A percentile compares a stretch with the other conserved stretches of the same genome.
phyloP scores from a whole-genome alignment of 2,797 vertebrate genomes.

The Coendou prehensilis region DNA sequence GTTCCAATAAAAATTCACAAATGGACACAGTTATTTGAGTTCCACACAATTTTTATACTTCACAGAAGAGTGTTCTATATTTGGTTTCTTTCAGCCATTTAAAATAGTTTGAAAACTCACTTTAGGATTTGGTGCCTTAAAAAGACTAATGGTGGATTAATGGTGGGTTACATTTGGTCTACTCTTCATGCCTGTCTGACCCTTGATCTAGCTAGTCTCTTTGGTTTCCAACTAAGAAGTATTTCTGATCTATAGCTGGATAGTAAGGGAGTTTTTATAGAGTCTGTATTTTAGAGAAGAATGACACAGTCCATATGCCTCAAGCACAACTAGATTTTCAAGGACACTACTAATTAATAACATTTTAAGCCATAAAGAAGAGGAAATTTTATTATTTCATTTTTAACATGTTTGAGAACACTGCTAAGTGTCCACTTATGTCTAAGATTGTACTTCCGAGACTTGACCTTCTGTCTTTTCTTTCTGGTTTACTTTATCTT shows the following conservation, averaged over 20 bases:
- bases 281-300: constrained; percentile 26
- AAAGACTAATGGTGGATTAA: not conserved
- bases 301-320: not conserved
- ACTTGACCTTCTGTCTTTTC: not conserved
- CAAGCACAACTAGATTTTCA: constrained; percentile 3
- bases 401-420: constrained; percentile 52
- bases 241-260: not conserved
- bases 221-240: not conserved
- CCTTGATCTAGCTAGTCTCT: not conserved
- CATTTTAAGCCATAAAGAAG: not conserved
- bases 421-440: not conserved
- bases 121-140: not conserved
- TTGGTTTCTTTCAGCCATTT: not conserved
- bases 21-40: not conserved
- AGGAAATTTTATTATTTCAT: constrained; percentile 60
- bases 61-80: not conserved
- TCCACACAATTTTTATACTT: not conserved
- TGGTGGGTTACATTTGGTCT: accelerated
- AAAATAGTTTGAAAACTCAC: not conserved
- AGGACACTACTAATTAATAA: constrained; percentile 71
- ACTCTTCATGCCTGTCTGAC: not conserved
- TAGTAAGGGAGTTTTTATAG: not conserved
- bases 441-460: not conserved
- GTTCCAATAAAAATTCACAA: not conserved
- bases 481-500: constrained; percentile 29